These are phyloP conservation scores for Manacus vitellinus DNA, from an alignment of 2,113 vertebrate species.

Conservation along the genomic window DNA sequence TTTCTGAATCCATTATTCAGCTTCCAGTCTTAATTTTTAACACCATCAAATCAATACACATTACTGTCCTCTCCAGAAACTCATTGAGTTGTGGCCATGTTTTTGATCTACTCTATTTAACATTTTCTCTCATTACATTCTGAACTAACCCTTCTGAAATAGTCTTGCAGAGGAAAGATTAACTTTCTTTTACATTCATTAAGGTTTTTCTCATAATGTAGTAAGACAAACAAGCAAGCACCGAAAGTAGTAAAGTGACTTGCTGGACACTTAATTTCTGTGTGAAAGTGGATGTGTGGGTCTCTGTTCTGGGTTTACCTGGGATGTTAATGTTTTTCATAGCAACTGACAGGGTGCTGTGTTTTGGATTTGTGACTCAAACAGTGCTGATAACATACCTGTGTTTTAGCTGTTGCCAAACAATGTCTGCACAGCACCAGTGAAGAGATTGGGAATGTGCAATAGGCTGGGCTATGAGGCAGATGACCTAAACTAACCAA, in stretches of 20 bases:
- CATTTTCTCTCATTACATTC: neutral
- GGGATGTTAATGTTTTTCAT: neutral
- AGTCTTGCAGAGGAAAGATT: neutral
- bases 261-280: neutral
- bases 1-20: neutral
- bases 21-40: neutral
- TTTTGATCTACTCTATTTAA: neutral
- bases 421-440: neutral
- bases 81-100: neutral
- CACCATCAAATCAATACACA: neutral
- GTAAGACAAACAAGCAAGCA: neutral
- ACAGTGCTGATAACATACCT: neutral
- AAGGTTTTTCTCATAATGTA: accelerated
- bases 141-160: neutral
- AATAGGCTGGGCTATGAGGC: accelerated
- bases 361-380: neutral
- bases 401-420: neutral
- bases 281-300: neutral
- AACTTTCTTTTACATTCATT: neutral
- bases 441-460: neutral
- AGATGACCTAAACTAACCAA: neutral
- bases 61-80: neutral
- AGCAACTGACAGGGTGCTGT: neutral
- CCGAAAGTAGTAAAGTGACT: neutral
- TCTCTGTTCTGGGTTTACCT: neutral